Conservation (phyloP, 1,140 invertebrate species). For the Lethocerus indicus region DNA sequence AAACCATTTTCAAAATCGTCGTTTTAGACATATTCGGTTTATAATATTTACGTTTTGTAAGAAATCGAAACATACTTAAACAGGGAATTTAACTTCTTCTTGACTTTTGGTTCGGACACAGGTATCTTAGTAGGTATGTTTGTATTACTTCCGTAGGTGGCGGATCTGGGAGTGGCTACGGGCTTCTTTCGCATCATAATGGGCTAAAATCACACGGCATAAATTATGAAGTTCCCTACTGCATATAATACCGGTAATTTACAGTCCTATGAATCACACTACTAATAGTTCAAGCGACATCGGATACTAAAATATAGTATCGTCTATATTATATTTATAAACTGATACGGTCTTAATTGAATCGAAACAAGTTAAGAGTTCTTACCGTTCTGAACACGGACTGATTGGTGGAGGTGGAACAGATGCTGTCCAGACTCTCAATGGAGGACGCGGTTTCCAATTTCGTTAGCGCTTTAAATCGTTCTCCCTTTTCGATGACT, state of each 20-base stretch:
- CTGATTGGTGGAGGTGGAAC: slow-evolving; percentile 5
- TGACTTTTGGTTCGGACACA: slow-evolving; percentile 5
- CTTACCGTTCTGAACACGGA: slow-evolving; percentile 15
- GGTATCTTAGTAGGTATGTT: neutral
- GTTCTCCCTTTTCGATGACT: slow-evolving; percentile 15
- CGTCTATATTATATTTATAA: no score
- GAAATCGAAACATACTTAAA: slow-evolving; percentile 3
- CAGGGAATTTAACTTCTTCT: slow-evolving; percentile 7
- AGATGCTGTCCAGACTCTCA: slow-evolving; percentile 10
- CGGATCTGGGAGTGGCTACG: slow-evolving; percentile 9
- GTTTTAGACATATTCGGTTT: no score
- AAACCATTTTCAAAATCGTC: no score
- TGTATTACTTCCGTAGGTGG: slow-evolving; percentile 2
- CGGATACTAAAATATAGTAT: no score
- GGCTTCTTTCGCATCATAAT: slow-evolving; percentile 13
- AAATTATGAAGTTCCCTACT: no score
- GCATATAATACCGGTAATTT: no score
- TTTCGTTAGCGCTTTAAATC: slow-evolving; percentile 13
- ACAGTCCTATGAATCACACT: no score
- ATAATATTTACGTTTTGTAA: no score
- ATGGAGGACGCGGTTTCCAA: neutral
- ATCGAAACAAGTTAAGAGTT: no score
- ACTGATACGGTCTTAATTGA: no score
- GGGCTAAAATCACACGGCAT: slow-evolving; percentile 11
- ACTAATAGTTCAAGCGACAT: no score